Base-by-base conservation (phyloP, 2,113 vertebrate species). In the Pomatostomus ruficeps region DNA sequence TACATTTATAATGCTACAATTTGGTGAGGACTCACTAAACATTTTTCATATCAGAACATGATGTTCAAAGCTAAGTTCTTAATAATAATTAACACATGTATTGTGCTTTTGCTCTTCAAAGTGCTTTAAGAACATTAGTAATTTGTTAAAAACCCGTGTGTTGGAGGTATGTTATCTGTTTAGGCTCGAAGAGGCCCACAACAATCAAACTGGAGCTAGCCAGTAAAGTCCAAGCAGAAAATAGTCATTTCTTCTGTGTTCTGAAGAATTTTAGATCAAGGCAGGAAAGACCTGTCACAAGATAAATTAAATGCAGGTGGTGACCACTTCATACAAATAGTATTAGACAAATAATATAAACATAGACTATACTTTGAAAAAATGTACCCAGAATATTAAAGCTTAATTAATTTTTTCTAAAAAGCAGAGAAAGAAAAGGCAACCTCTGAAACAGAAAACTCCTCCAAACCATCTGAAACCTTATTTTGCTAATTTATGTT, bases 281-380 rank as follows among this genome's bases (percentile, higher is more conserved):
- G 93, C 74, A 95, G 89, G 75, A 96, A 94, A 86, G 89, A 76
- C 49, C 80, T 62, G 78, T 82, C 85, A 93, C 28, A 73, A 91
- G 91, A 94, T 33, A 96, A 95, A 95, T 96, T 91, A 96, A 95
- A 95, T 80, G 84, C 95, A 96, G 93, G 95, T 97, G 95, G 91
- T 1, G 10, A 61, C 46, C 76, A 88, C 80, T 93, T 88, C 65
- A 80, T 84, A 84, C 24, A 88, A 93, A 94, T 51, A 85, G 45
- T 65, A 74, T 83, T 66, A 83, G 74, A 89, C 62, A 89, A 94
- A 95, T 84, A 80, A 92, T 67, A 93, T 42, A 95, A 93, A 95
- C 54, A 87, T 19, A 91, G 70, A 62, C 71, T 66, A 88, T 23
- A 59, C 58, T 91, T 94, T 20, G 7, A 51, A 94, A 91, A 94